These are phyloP conservation scores for Palaemon carinicauda DNA, from an alignment of 1,140 invertebrate genomes.

Conservation along the genomic window DNA sequence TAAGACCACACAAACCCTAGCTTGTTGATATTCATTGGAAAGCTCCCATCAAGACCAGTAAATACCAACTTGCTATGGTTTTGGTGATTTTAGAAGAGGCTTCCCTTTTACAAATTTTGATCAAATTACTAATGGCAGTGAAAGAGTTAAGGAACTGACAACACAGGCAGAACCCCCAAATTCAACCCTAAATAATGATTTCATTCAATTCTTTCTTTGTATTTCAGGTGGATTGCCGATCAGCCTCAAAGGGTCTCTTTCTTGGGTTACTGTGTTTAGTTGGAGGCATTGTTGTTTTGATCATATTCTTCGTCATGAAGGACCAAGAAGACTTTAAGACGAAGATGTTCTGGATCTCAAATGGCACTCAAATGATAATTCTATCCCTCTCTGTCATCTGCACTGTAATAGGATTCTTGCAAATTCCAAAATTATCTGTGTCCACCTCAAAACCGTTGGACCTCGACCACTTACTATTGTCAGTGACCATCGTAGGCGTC, in stretches of 20 bases:
- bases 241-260: constrained; percentile 72
- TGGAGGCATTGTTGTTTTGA: constrained; percentile 71
- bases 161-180: too few relatives aligned
- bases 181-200: too few relatives aligned
- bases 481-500: constrained; percentile 70
- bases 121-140: too few relatives aligned
- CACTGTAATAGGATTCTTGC: constrained; percentile 63
- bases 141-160: too few relatives aligned
- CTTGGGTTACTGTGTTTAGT: constrained; percentile 72
- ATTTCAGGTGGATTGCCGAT: constrained; percentile 68
- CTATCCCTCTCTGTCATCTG: constrained; percentile 66
- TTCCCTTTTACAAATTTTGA: too few relatives aligned
- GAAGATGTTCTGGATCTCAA: constrained; percentile 64
- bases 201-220: too few relatives aligned
- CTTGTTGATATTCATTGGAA: too few relatives aligned
- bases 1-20: too few relatives aligned
- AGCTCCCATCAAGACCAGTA: too few relatives aligned
- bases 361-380: constrained; percentile 63
- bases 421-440: constrained; percentile 66
- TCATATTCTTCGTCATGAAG: constrained; percentile 74
- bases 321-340: constrained; percentile 69
- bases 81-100: too few relatives aligned
- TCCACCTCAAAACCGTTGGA: constrained; percentile 64
- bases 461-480: constrained; percentile 68
- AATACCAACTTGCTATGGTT: too few relatives aligned